Evolutionary conservation across 2,797 vertebrate species (phyloP), one percentile per base, ranked within the genome.

Genomic region (Phrynocephalus vlangalii): DNA sequence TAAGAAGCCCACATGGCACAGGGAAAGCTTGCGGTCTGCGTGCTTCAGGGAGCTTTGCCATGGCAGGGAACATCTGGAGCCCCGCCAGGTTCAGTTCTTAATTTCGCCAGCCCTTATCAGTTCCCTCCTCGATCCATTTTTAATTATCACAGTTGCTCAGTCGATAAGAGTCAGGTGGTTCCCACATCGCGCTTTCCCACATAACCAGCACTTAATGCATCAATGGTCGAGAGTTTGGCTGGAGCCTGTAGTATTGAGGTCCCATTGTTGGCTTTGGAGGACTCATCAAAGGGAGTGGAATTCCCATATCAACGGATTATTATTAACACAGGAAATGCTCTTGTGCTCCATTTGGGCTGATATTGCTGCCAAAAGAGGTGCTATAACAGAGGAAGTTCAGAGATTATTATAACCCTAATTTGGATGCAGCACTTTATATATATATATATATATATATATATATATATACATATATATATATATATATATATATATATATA

Each of bases 251-350:
- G 72, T 70, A n/a, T n/a, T 50, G 56, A 48, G 26, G 38, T 24
- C 48, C n/a, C 48, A 60, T 78, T 79, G 38, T 80, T 24, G n/a
- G 18, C 16, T 82, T 66, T 8, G 5, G 76, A 16, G 6, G 22
- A 22, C 24, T 44, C 78, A 72, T 88, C 76, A 84, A 84, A 85
- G 87, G 60, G 52, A 88, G 68, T 33, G 8, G 78, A 81, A 76
- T 88, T 56, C 60, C 24, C 83, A 76, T 85, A 85, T 76, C 78
- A 68, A 56, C 28, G 11, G 33, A 3, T 68, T 81, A 60, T 68
- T 85, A 81, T 56, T 56, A 85, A 28, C 60, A 26, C 38, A 28
- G 22, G 83, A 68, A 22, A 24, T 76, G 60, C 56, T 68, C 63
- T 26, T 22, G 24, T 33, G 33, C 48, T 60, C 20, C 26, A 48